These are phyloP conservation scores for Halocynthia roretzi DNA, from an alignment of 23 tunicate species.

Conservation along the genomic window DNA sequence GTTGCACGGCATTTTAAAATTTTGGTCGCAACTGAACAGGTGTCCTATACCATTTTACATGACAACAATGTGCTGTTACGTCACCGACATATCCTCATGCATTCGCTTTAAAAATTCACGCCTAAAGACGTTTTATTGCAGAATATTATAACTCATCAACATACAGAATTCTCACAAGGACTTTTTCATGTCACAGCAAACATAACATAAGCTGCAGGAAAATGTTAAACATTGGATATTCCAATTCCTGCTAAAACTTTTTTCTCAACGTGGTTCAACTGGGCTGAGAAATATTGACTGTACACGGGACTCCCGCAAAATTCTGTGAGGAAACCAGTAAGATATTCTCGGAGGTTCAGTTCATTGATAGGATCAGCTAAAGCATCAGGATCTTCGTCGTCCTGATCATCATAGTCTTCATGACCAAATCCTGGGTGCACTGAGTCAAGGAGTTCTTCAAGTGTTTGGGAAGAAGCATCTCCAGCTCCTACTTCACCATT, in stretches of 20 bases:
- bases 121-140: no score
- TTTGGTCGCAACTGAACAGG: no score
- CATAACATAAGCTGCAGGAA: no score
- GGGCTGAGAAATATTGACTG: slow-evolving; percentile 43
- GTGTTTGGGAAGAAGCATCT: slow-evolving; percentile 5
- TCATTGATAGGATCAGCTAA: slow-evolving; percentile 56
- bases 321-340: slow-evolving; percentile 28
- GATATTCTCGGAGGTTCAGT: slow-evolving; percentile 33
- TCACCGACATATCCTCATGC: no score
- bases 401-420: slow-evolving; percentile 43
- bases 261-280: slow-evolving; percentile 46
- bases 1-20: no score
- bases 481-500: slow-evolving; percentile 41
- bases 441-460: slow-evolving; percentile 53
- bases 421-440: slow-evolving; percentile 30
- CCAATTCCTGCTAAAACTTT: neutral
- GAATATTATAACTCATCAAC: no score
- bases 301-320: slow-evolving; percentile 46
- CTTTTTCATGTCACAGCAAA: no score
- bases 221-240: no score
- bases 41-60: no score
- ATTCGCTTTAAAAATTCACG: no score
- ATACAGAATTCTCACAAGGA: no score
- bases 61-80: no score
- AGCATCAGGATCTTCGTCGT: slow-evolving; percentile 59